Evolutionary conservation across 2,797 vertebrate species (phyloP), one percentile per base, ranked within the genome.

Genomic region (Arrhamphus sclerolepis): DNA sequence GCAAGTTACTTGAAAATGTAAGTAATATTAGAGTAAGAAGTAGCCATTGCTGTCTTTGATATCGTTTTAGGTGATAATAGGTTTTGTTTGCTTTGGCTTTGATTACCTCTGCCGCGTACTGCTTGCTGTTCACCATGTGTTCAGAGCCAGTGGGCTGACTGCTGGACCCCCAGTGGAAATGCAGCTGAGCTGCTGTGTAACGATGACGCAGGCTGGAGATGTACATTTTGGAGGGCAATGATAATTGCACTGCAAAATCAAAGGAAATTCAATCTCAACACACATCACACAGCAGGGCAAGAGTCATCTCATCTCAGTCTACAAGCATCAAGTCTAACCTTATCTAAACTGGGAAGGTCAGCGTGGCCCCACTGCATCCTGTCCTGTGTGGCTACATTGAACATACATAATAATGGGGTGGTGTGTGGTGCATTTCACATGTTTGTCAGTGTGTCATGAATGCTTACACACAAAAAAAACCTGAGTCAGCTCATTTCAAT

Each of bases 111-210:
- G 95, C 96, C 7, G 95, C 91, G 40, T 94, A 96, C 78, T 94
- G 95, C 62, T 90, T 94, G 47, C 94, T 94, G 0, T 92, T 83
- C 24, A 99, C 46, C 0, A 83, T 94, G 84, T 99, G 98, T 46
- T 99, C 97, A 0, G 98, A 98, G 54, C 98, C 97, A 0, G 80
- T 60, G 0, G 91, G 93, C 53, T 66, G 85, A n/a, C 68, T 81
- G 8, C 63, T 57, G 62, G 94, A 94, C 17, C 97, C 97, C 98
- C 98, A 98, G 89, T 98, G 98, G 13, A 99, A 88, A 69, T 98
- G 98, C 20, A 99, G 95, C 11, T 97, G 94, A 17, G 92, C 89
- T 0, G 96, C 97, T 0, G 92, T 90, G 88, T 96, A 98, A n/a
- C 70, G 92, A 56, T 94, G 88, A 0, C 83, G 92, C 21, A 97